phyloP scores from a whole-genome alignment of 1,140 invertebrate species.

The Bombus pascuorum region DNA sequence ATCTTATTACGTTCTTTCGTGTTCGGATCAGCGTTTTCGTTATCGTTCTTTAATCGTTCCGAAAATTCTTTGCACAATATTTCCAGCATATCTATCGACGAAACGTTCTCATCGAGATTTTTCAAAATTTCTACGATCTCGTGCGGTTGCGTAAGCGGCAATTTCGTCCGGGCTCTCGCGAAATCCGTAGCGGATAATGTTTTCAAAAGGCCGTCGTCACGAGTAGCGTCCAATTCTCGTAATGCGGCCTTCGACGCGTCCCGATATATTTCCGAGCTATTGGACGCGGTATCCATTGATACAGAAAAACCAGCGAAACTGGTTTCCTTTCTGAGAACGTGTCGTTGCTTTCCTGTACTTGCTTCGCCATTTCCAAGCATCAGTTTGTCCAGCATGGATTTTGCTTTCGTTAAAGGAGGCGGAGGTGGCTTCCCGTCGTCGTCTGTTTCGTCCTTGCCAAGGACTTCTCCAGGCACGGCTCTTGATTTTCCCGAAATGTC shows the following conservation, averaged over 20 bases:
- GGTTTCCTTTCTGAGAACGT: conserved; percentile 15
- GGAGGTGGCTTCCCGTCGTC: not conserved
- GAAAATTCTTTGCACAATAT: conserved; percentile 65
- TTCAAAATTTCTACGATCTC: conserved; percentile 66
- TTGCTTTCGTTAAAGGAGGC: conserved; percentile 20
- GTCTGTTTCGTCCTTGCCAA: not conserved
- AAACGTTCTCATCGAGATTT: conserved; percentile 35
- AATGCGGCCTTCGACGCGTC: not conserved
- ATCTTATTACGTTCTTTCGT: conserved; percentile 49
- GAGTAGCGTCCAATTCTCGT: conserved; percentile 20
- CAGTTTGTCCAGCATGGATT: conserved; percentile 14
- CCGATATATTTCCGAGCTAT: not conserved
- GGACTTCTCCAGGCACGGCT: not conserved
- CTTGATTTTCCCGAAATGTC: conserved; percentile 42
- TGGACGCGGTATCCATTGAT: no score
- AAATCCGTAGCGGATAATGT: not conserved
- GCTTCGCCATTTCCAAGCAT: not conserved
- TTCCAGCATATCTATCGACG: conserved; percentile 56
- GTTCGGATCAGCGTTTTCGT: conserved; percentile 14
- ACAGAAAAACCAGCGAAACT: conserved; percentile 8
- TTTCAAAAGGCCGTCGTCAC: conserved; percentile 23
- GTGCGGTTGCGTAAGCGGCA: conserved; percentile 49
- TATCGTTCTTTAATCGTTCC: conserved; percentile 48
- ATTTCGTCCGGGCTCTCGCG: not conserved
- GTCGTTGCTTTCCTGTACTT: not conserved